Percentiles rank a stretch among this genome's conserved stretches.
phyloP scores from a whole-genome alignment of 2,797 vertebrate genomes.

The Podargus strigoides region DNA sequence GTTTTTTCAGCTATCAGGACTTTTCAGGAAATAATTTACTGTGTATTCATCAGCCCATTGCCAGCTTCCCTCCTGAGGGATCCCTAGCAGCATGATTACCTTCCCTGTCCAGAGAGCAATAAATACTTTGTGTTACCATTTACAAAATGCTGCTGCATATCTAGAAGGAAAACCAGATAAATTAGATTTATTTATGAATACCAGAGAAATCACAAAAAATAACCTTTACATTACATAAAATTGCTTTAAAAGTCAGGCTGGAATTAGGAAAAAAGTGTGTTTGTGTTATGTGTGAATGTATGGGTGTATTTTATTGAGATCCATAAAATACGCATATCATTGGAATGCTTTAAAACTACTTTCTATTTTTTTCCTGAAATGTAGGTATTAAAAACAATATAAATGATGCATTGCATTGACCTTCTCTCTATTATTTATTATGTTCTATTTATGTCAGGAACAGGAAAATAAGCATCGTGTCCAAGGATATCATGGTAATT shows the following conservation, averaged over 20 bases:
- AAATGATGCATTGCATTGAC: background rate
- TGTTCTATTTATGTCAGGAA: background rate
- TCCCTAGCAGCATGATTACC: background rate
- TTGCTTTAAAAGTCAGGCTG: background rate
- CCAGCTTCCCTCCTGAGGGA: background rate
- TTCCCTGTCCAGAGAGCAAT: background rate
- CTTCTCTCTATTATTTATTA: constrained; percentile 30
- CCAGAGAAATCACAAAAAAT: background rate
- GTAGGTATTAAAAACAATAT: background rate
- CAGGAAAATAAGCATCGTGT: background rate
- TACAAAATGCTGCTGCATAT: background rate
- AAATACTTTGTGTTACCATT: background rate
- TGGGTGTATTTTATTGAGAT: background rate
- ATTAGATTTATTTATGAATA: background rate
- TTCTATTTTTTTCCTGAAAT: background rate
- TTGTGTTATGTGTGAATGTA: background rate
- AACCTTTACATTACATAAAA: background rate
- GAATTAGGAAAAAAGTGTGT: background rate
- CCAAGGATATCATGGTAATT: background rate
- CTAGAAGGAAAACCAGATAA: background rate
- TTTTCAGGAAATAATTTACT: background rate
- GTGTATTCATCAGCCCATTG: background rate
- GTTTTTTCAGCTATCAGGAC: background rate
- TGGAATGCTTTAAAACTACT: background rate
- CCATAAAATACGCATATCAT: background rate